Evolutionary conservation across 2,888 invertebrate species (phyloP), one percentile per base, ranked within the genome.

Genomic region (Drosophila anceps): DNA sequence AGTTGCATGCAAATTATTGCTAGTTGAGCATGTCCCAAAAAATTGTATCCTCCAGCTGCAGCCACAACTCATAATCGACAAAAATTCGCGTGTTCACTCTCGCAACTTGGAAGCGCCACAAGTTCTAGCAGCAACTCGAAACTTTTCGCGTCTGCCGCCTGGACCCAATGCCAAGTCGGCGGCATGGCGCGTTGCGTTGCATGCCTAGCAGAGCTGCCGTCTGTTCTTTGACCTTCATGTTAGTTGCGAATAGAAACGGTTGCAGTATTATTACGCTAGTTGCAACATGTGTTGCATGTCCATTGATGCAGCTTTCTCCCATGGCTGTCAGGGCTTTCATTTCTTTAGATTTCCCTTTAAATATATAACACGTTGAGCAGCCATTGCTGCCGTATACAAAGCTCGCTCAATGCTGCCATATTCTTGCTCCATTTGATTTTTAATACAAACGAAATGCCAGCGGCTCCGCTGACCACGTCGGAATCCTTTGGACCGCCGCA

Each of bases 1-100:
- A 58, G 58, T 88, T 74, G 84, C 84, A 84, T 84, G 88, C 84
- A 88, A 81, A 84, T 88, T 84, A 84, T 88, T 84, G 82, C 78
- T 51, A 78, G 75, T 69, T 82, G 75, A 75, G 85, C 88, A 71
- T 85, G 88, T 78, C 67, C 71, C 70, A 44, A 68, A 65, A 60
- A 66, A 61, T 69, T 69, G 67, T 63, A 66, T 66, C 50, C 79
- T 58, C 44, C 67, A 68, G 64, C 70, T 69, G 67, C 76, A 75
- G 59, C 50, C 43, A 59, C 60, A 71, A 79, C 67, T 86, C 79
- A 86, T 88, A 86, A 84, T 83, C 88, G 86, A 68, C 76, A 57
- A 70, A 70, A 51, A 53, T 67, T 83, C 87, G 84, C 84, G 86
- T 84, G 81, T 50, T 58, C 41, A 18, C 57, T 13, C 60, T 37